Base-by-base conservation (phyloP, 1,140 invertebrate genomes). In the Magallana ariakensis region DNA sequence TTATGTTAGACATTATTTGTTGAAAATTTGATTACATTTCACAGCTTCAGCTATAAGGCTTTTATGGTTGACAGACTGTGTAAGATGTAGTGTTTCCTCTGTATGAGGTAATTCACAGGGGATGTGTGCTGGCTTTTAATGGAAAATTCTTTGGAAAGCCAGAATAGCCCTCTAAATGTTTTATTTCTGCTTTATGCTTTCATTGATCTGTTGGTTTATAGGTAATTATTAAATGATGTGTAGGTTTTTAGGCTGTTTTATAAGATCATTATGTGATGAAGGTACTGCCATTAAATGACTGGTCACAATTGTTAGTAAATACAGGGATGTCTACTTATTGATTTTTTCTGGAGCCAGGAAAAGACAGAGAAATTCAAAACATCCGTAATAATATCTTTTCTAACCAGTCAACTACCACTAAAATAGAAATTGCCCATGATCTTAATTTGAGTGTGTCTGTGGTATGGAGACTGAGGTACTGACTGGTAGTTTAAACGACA, bases 341-440 rank as follows among this genome's bases (percentile, higher is more conserved):
- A 82, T 55, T 82, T 82, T 82, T 82, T 13, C 46, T 82, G 80
- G 53, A 55, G 46, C 55, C 53, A 55, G 80, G 19, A 82, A 62
- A n/a, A 82, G 53, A 57, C 54, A 54, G 19, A 82, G 26, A 8
- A 5, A 0, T 75, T 75, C 58, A 62, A 62, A 62, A 62, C 58
- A 26, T 22, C 15, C 22, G 11, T 13, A 75, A 33, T 75, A n/a
- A 10, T 26, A 33, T 1, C 1, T 75, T 10, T 22, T 26, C 33
- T 75, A 33, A 75, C 22, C 19, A 11, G 15, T 75, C 7, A 62
- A 62, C 0, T 5, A 16, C 16, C 6, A 15, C 2, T 8, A 19
- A 62, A n/a, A 62, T 16, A 75, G 3, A 75, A 75, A 26, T 9
- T 75, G 10, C 66, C 66, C 22, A 10, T 26, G 26, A 70, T 3